Evolutionary conservation across 2,797 vertebrate species (phyloP), one percentile per base, ranked within the genome.

Genomic region (Rachycentron canadum): DNA sequence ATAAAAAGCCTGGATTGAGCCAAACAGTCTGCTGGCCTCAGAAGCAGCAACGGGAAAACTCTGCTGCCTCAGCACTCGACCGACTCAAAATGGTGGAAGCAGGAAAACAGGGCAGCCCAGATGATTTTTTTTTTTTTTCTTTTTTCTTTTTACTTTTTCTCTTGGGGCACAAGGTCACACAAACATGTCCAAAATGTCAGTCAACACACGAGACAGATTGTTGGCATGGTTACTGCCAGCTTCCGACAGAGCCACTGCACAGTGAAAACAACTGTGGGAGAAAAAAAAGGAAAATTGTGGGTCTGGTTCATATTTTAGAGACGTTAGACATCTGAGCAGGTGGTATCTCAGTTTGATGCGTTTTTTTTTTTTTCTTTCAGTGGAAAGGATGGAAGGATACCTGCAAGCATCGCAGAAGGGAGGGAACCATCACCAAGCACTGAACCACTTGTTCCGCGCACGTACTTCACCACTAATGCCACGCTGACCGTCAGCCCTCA

Each of bases 61-160:
- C 59, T 67, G 82, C 83, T 75, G 78, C 68, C 75, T 89, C 85
- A 88, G 89, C 85, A 90, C 62, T 7, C 40, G 0, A 2, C 10
- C 38, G 62, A 32, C 66, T 82, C 80, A 87, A 88, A 89, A 87
- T 81, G 83, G 88, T 63, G 76, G 84, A 78, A 45, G 66, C 77
- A 81, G 57, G 58, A 61, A 23, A 58, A 78, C 40, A 65, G 11
- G 16, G 43, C 56, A 82, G 84, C 10, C 50, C 17, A 63, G 34
- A 60, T 8, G 5, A 10, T 47, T 14, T 36, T 68, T 47, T n/a
- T 68, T 1, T 25, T 30, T 7, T 34, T n/a, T 25, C 16, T n/a
- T 3, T 9, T 7, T 23, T 40, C 62, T 38, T 17, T 45, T 45
- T 45, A 45, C 43, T 45, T 21, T 5, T 45, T 7, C 40, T 41